phyloP scores from a whole-genome alignment of 1,140 invertebrate species.

The Bradysia coprophila region DNA sequence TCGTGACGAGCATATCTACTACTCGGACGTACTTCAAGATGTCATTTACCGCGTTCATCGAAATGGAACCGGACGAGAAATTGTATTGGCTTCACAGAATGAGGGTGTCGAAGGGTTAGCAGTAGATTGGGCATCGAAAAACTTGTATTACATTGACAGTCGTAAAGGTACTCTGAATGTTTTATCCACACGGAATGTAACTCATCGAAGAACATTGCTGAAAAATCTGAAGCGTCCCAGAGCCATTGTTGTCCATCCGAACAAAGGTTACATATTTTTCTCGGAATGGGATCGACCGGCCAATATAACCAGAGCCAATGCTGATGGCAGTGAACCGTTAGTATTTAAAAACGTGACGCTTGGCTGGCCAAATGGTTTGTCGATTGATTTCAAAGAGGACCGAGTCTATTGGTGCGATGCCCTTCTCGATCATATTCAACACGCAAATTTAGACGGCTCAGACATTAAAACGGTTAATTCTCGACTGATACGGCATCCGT shows the following conservation, averaged over 20 bases:
- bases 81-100: slow-evolving; percentile 87
- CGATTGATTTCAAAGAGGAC: slow-evolving; percentile 75
- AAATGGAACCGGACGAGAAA: slow-evolving; percentile 76
- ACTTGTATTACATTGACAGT: slow-evolving; percentile 95
- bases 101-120: slow-evolving; percentile 94
- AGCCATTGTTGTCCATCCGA: slow-evolving; percentile 91
- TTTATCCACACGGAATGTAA: slow-evolving; percentile 67
- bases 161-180: slow-evolving; percentile 91
- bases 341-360: slow-evolving; percentile 86
- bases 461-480: slow-evolving; percentile 85
- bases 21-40: slow-evolving; percentile 92
- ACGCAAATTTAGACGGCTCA: slow-evolving; percentile 82
- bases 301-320: slow-evolving; percentile 78
- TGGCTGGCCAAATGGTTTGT: slow-evolving; percentile 90
- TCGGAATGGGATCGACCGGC: slow-evolving; percentile 93
- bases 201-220: slow-evolving; percentile 64
- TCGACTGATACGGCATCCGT: slow-evolving; percentile 79
- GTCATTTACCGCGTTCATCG: slow-evolving; percentile 84
- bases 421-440: slow-evolving; percentile 86
- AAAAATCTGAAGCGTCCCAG: slow-evolving; percentile 80
- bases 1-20: slow-evolving; percentile 82
- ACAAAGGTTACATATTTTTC: slow-evolving; percentile 84
- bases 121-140: slow-evolving; percentile 93
- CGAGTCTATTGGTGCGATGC: slow-evolving; percentile 93
- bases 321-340: slow-evolving; percentile 68